Percentiles rank a stretch among this genome's conserved stretches.
Conservation (phyloP, 1,140 invertebrate species). For the Magallana angulata region DNA sequence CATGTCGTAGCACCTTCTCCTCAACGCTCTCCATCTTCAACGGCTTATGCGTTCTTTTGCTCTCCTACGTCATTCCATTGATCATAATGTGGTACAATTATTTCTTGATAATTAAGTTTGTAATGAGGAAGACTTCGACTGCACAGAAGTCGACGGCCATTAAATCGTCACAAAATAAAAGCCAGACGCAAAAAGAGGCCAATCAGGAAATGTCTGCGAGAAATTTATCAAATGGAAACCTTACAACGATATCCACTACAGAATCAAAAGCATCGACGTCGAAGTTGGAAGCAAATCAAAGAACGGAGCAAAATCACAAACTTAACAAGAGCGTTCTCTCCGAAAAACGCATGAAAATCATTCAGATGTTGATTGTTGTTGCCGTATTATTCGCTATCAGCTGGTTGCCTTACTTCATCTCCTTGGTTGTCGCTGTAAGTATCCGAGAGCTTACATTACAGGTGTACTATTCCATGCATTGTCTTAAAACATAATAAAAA, state of each 20-base stretch:
- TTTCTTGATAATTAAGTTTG: conserved; percentile 53
- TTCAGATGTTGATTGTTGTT: conserved; percentile 69
- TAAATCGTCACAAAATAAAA: background rate
- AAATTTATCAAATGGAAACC: background rate
- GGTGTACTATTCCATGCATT: too few species aligned
- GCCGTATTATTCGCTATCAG: conserved; percentile 62
- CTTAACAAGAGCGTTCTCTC: conserved; percentile 38
- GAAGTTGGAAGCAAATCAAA: background rate
- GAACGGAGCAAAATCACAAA: background rate
- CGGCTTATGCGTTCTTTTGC: conserved; percentile 56
- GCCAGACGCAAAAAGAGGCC: background rate
- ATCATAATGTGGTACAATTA: conserved; percentile 60
- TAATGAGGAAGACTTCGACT: conserved; percentile 48
- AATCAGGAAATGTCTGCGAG: background rate
- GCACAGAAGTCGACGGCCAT: background rate
- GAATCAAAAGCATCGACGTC: background rate
- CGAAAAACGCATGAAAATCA: conserved; percentile 58
- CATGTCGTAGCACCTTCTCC: conserved; percentile 49
- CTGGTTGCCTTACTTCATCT: conserved; percentile 68
- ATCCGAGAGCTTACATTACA: background rate
- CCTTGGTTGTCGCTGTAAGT: conserved; percentile 59
- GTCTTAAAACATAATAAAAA: too few species aligned
- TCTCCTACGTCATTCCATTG: conserved; percentile 61
- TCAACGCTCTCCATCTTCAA: conserved; percentile 49
- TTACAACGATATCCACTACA: background rate